These are phyloP conservation scores for Hyles lineata DNA, from an alignment of 2,888 invertebrate species.

Conservation along the genomic window DNA sequence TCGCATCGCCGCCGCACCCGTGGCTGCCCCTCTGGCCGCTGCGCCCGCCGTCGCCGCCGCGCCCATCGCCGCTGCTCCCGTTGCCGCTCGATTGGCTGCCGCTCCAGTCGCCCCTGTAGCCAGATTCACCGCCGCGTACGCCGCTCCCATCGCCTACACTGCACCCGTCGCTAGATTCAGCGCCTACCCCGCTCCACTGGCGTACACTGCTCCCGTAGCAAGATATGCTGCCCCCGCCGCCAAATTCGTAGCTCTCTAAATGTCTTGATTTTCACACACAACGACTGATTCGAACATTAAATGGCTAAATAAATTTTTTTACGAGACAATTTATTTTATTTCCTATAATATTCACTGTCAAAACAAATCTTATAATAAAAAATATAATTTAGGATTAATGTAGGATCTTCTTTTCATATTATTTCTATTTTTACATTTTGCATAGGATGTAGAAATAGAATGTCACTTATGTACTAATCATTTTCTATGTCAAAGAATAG, in stretches of 20 bases:
- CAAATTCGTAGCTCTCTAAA: conserved; percentile 61
- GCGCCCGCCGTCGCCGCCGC: conserved; percentile 37
- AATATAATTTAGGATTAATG: no score
- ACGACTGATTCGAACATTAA: conserved; percentile 57
- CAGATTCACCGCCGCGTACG: conserved; percentile 59
- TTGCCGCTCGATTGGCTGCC: conserved; percentile 43
- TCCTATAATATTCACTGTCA: not conserved
- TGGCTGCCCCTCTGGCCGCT: conserved; percentile 38
- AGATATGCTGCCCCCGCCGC: conserved; percentile 48
- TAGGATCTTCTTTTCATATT: not conserved
- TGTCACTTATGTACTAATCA: not conserved
- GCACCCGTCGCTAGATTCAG: conserved; percentile 54
- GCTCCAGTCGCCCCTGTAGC: conserved; percentile 50
- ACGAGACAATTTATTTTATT: conserved; percentile 35
- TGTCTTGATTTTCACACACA: conserved; percentile 37
- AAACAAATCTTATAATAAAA: no score
- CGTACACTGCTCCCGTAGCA: conserved; percentile 51
- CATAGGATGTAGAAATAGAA: not conserved
- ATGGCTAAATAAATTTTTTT: conserved; percentile 63
- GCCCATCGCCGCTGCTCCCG: conserved; percentile 34
- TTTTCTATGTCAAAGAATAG: not conserved
- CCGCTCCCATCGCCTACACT: conserved; percentile 50
- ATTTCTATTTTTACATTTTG: not conserved
- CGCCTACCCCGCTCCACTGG: conserved; percentile 49
- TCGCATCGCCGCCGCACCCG: conserved; percentile 38